Base-by-base conservation (phyloP, 30 jellyfish, hydroid and myxozoan species). In the Pelagia noctiluca region DNA sequence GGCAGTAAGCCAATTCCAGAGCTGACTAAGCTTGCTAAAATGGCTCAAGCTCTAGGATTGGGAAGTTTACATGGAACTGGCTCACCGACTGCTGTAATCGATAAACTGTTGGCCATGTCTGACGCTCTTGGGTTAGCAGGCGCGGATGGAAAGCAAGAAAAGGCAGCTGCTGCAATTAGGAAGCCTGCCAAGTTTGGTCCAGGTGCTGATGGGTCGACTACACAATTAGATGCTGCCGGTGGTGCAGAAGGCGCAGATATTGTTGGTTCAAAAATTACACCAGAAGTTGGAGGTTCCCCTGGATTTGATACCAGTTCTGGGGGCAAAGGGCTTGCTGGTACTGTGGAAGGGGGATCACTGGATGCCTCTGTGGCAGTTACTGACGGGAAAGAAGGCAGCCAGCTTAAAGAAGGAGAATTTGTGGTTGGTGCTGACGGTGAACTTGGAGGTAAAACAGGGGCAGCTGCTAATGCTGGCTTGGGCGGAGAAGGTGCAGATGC, bases 51-150 rank as follows among this genome's bases (percentile, higher is more conserved):
- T 0, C 76, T 82, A 1, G 92, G 92, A 22, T 50, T 82, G 21
- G 92, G 92, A 50, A 82, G 92, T 46, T 35, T 82, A 21, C 92
- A 85, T 19, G 92, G 92, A 8, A 78, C 87, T 0, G 91, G 91
- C 21, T 19, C 85, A 24, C 90, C 96, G 5, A 78, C 90, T 0
- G 96, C 96, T 0, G 68, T 87, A 30, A 87, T 71, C 18, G 92
- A 82, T 30, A 87, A 87, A 63, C 88, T 87, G 30, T 50, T 87
- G 22, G 96, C 96, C 3, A 69, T 87, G 84, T 89, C 96, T 10
- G 96, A 87, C 61, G 96, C 96, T 13, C 82, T 84, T 19, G 94
- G 94, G 8, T 86, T 82, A 2, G 80, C 54, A 24, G 92, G 92
- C 36, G 19, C 28, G 10, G 82, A 62, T 29, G 92, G 86, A 8